phyloP scores from a whole-genome alignment of 2,888 invertebrate species.

The Lycaena phlaeas region DNA sequence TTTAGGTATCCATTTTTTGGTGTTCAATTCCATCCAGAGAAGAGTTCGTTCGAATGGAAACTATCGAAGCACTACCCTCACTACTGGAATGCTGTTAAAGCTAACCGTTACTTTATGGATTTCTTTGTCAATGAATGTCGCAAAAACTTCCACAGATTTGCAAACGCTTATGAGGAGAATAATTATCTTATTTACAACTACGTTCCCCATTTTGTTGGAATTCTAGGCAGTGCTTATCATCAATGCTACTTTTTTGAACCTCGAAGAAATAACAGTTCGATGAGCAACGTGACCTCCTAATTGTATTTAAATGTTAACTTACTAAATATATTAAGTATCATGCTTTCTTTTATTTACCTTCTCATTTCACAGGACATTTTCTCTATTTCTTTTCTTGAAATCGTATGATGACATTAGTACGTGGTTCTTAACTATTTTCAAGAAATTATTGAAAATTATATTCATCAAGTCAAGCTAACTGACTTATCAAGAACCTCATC shows the following conservation, averaged over 20 bases:
- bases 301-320: too few relatives aligned
- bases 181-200: slow-evolving; percentile 81
- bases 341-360: too few relatives aligned
- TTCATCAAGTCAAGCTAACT: too few relatives aligned
- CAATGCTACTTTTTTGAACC: slow-evolving; percentile 80
- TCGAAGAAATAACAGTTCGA: not conserved
- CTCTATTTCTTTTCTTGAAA: too few relatives aligned
- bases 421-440: too few relatives aligned
- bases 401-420: too few relatives aligned
- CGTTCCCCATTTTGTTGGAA: slow-evolving; percentile 73
- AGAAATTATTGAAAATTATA: too few relatives aligned
- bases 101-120: slow-evolving; percentile 84
- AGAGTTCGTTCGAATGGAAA: slow-evolving; percentile 85
- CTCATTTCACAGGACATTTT: too few relatives aligned
- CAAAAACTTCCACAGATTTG: slow-evolving; percentile 75
- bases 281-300: too few relatives aligned
- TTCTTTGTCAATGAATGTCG: slow-evolving; percentile 86
- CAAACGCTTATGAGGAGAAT: slow-evolving; percentile 63
- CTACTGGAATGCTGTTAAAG: slow-evolving; percentile 71
- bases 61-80: slow-evolving; percentile 76
- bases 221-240: slow-evolving; percentile 66
- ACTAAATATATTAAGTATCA: too few relatives aligned
- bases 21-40: slow-evolving; percentile 94
- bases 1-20: slow-evolving; percentile 85
- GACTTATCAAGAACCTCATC: too few relatives aligned